Base-by-base conservation (phyloP, 1,140 invertebrate species). In the Stegodyphus dumicola region DNA sequence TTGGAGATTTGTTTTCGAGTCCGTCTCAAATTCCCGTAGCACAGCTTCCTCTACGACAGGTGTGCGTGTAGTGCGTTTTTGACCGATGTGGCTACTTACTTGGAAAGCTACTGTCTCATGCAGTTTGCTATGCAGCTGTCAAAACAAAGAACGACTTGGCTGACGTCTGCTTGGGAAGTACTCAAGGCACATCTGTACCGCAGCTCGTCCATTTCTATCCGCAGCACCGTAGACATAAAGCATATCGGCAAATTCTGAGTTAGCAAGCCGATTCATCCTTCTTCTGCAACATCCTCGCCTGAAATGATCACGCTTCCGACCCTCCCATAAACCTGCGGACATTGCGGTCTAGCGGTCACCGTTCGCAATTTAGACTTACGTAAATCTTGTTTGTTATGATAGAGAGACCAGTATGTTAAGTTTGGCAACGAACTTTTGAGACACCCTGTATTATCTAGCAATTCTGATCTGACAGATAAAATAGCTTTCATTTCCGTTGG, bases 191-290 rank as follows among this genome's bases (percentile, higher is more conserved):
- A 73, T 52, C 33, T 33, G 13, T 52, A n/a, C 48, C 33, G 70
- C 70, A 7, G 70, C 70, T 73, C 70, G 70, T 73, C 17, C 70
- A 73, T 73, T 73, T 51, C 70, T 9, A 73, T 52, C 70, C 33
- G 70, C 17, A 49, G 70, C 51, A 9, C 70, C 48, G 49, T 73
- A 73, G 33, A 52, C 70, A 13, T 11, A 52, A 73, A 48, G 70
- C 70, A 73, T 73, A 33, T 73, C 48, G 33, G 70, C 70, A 7
- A 73, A 7, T 52, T 73, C 48, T 52, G 70, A 11, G n/a, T 73
- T 13, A 51, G 11, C 49, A 73, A 73, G 49, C 33, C n/a, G 11
- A 51, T 51, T 52, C 70, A 73, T 73, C 70, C 70, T 73, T 51
- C 70, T 73, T 9, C 70, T 73, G 33, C 13, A 51, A 52, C 70